Conservation (phyloP, 2,888 invertebrate genomes). For the Hirtodrosophila duncani region DNA sequence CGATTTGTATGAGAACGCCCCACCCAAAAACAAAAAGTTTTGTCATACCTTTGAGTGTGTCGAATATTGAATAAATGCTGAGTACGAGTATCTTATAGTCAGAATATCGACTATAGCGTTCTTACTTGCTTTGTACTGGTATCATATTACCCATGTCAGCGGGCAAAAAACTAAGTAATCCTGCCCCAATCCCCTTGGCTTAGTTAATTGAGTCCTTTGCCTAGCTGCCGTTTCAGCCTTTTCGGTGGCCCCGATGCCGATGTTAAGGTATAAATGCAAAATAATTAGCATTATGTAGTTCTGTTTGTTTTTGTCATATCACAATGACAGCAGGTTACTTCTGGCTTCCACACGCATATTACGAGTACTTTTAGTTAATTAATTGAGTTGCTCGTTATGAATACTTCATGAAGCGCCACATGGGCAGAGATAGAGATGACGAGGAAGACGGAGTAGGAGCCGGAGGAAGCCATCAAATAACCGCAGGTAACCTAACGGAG, state of each 20-base stretch:
- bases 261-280: conserved; percentile 41
- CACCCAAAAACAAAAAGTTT: background rate
- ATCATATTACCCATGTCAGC: conserved; percentile 44
- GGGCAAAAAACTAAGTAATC: background rate
- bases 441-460: conserved; percentile 7
- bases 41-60: background rate
- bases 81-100: no score
- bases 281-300: conserved; percentile 64
- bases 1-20: no score
- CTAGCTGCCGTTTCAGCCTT: conserved; percentile 1
- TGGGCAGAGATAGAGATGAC: background rate
- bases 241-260: conserved; percentile 8
- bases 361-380: conserved; percentile 65
- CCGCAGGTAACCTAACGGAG: conserved; percentile 55
- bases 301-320: conserved; percentile 30
- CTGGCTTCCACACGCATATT: conserved; percentile 28
- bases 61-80: background rate
- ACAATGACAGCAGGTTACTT: conserved; percentile 29
- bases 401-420: conserved; percentile 51
- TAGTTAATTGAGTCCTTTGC: conserved; percentile 48
- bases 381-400: conserved; percentile 68
- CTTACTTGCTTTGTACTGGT: conserved; percentile 17
- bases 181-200: background rate
- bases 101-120: no score
- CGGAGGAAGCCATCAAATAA: conserved; percentile 37